Conservation (phyloP, 2,888 invertebrate genomes). For the Boloria euphrosyne region DNA sequence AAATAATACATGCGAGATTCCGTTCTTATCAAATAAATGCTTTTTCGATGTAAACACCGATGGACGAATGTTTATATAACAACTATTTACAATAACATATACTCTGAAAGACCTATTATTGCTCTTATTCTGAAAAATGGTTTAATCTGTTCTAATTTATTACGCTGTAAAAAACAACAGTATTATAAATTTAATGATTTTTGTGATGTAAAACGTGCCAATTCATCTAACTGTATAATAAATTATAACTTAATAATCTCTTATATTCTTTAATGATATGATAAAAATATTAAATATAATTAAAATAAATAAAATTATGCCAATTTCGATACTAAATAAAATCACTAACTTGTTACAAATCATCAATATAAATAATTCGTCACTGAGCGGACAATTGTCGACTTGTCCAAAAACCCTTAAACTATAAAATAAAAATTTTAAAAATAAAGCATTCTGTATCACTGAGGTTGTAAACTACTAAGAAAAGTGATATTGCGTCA, state of each 20-base stretch:
- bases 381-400: constrained; percentile 3
- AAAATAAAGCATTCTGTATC: constrained; percentile 26
- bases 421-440: constrained; percentile 16
- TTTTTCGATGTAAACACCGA: constrained; percentile 51
- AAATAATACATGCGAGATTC: constrained; percentile 67
- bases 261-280: constrained; percentile 61
- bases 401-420: constrained; percentile 13
- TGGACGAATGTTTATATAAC: constrained; percentile 67
- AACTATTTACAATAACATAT: constrained; percentile 65
- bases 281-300: constrained; percentile 51
- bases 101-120: constrained; percentile 2
- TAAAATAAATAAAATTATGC: constrained; percentile 46
- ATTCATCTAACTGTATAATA: constrained; percentile 48
- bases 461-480: constrained; percentile 29
- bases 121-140: not conserved
- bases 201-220: constrained; percentile 58
- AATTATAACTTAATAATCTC: constrained; percentile 47
- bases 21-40: constrained; percentile 69
- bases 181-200: constrained; percentile 23
- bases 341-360: constrained; percentile 30
- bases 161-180: constrained; percentile 2
- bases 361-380: constrained; percentile 32
- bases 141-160: not conserved
- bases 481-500: constrained; percentile 2
- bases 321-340: constrained; percentile 34